These are phyloP conservation scores for Galaxea fascicularis DNA, from an alignment of 92 coral and sea anemone species.

Conservation along the genomic window DNA sequence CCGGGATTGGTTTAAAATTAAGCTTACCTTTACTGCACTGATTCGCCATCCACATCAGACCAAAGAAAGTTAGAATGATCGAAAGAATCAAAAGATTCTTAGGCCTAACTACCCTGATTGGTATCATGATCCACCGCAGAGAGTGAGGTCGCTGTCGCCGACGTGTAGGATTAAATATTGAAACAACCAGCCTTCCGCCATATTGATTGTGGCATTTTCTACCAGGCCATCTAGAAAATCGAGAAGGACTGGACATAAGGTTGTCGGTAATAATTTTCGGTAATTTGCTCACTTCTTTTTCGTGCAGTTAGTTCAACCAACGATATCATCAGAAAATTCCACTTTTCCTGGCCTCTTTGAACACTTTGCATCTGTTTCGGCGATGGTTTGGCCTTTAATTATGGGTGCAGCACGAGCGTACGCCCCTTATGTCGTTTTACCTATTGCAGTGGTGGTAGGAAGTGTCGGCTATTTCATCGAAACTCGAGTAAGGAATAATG, in stretches of 20 bases:
- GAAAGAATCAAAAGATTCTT: slow-evolving; percentile 63
- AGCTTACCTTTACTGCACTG: slow-evolving; percentile 65
- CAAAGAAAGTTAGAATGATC: slow-evolving; percentile 50
- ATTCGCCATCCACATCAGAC: slow-evolving; percentile 71
- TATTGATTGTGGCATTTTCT: slow-evolving; percentile 12
- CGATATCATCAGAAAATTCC: neutral
- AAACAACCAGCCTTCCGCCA: slow-evolving; percentile 18
- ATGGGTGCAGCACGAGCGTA: slow-evolving; percentile 80
- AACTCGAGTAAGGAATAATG: slow-evolving; percentile 78
- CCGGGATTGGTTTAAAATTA: neutral
- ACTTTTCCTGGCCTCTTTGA: neutral
- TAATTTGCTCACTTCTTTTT: neutral
- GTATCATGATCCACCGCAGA: slow-evolving; percentile 15
- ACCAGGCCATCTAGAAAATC: slow-evolving; percentile 41
- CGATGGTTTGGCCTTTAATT: slow-evolving; percentile 66
- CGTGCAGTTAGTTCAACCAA: too few species aligned
- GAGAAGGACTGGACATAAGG: slow-evolving; percentile 4
- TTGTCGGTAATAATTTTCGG: neutral
- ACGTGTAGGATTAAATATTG: neutral
- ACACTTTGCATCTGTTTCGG: neutral
- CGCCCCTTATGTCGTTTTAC: slow-evolving; percentile 94
- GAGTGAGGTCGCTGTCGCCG: neutral
- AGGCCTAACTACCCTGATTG: slow-evolving; percentile 54
- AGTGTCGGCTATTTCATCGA: slow-evolving; percentile 89
- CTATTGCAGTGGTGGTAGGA: slow-evolving; percentile 92